Conservation (phyloP, 1,140 invertebrate species). For the Aphidius gifuensis region DNA sequence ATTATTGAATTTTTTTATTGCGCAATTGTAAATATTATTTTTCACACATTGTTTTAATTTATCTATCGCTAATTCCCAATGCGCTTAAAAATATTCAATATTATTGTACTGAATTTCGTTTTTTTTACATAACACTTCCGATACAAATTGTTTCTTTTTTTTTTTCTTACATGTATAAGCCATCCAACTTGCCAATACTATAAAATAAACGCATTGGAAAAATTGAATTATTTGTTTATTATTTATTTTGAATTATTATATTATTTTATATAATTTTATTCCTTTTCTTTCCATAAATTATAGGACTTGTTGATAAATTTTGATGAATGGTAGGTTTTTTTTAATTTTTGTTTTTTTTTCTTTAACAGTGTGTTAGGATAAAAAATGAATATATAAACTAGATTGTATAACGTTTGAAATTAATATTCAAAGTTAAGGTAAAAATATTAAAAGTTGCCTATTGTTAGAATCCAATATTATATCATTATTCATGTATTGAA, state of each 20-base stretch:
- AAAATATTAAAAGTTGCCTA: constrained; percentile 22
- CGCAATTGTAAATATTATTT: no score
- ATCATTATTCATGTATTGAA: constrained; percentile 5
- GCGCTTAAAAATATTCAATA: background rate
- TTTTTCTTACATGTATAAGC: constrained; percentile 47
- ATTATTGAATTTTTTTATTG: constrained; percentile 39
- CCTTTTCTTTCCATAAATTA: constrained; percentile 13
- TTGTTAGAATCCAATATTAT: constrained; percentile 18
- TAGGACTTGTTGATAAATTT: constrained; percentile 24
- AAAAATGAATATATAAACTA: background rate
- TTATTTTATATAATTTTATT: constrained; percentile 1
- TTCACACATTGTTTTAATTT: constrained; percentile 1
- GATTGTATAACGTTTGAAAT: background rate
- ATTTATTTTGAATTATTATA: constrained; percentile 28
- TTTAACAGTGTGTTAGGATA: background rate
- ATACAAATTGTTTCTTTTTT: constrained; percentile 37
- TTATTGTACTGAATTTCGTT: constrained; percentile 27
- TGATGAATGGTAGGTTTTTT: constrained; percentile 24
- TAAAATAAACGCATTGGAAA: constrained; percentile 52
- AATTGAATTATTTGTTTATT: constrained; percentile 21
- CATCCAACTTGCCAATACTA: constrained; percentile 51
- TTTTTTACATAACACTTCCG: constrained; percentile 33
- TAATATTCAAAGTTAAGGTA: background rate
- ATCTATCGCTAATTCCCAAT: no score
- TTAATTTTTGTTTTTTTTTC: constrained; percentile 10